Base-by-base conservation (phyloP, 2,797 vertebrate species). In the Sebastes taczanowskii region DNA sequence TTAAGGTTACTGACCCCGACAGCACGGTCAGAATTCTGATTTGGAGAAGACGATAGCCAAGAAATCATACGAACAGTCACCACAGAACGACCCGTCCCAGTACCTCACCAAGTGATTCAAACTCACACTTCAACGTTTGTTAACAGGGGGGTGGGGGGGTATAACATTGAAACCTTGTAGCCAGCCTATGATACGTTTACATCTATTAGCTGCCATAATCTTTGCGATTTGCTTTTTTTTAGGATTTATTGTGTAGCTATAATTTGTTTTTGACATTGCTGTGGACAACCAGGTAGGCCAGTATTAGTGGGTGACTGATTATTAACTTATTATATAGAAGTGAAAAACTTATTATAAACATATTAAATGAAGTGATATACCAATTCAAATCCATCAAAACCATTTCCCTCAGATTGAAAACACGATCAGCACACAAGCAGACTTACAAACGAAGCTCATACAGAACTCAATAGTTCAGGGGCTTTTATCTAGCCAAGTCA, bases 1-100 rank as follows among this genome's bases (percentile, higher is more conserved):
- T 94, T 92, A 90, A 90, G 91, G 91, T 94, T 93, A 87, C 90
- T 85, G 85, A 91, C 90, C 89, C 84, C 53, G 79, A 91, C 84
- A 81, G 79, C 86, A 46, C 76, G 77, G 78, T 86, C 79, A 81
- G 79, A 88, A 85, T 82, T 91, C 69, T 78, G 86, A 93, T 91
- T 90, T 78, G 80, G 63, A 91, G 78, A 85, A 68, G 77, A 84
- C 7, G 16, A 77, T 76, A 84, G 85, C 83, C 84, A 76, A 83
- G 71, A 87, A 80, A 77, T 71, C 18, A 78, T 4, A 81, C 64
- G 20, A 82, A 85, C 78, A 74, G 77, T 75, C 81, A 71, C 80
- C 77, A 83, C 64, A 80, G 64, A 86, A 74, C 52, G 69, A 81
- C 59, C 71, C 25, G 23, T 71, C 75, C 70, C 86, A 72, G 84